Base-by-base conservation (phyloP, 1,140 invertebrate species). In the Penaeus japonicus region DNA sequence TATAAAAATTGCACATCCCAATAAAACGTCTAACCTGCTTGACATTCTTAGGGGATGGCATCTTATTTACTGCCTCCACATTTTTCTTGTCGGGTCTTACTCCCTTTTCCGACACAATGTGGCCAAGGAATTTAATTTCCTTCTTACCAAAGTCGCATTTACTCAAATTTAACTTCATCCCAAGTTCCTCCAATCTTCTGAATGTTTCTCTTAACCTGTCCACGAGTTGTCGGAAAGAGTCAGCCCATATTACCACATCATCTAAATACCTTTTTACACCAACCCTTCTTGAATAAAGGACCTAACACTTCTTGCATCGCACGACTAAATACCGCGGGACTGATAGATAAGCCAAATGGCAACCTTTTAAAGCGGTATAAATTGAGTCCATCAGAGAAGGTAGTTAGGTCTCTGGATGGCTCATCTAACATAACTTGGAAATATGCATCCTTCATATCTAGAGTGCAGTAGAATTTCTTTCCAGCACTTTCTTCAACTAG, bases 361-460 rank as follows among this genome's bases (percentile, higher is more conserved):
- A 83, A 35, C 15, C 81, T 27, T 17, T 62, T 59, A 17, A 83
- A 83, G 12, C 81, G 4, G 30, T 62, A 83, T 22, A 83, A 17
- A 0, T 1, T 35, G 2, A 83, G 24, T 59, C 81, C 81, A 62
- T 62, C 55, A 1, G n/a, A 22, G 39, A 83, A 83, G 12, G 81
- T 62, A 3, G 81, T 83, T 10, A 62, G 4, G 32, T 83, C 54
- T 30, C 81, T 32, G 4, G 32, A 53, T 0, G n/a, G 1, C 20
- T 83, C 81, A 62, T 83, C 55, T 62, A 83, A 0, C 0, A 32
- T 30, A 20, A 62, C 55, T 62, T 83, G 55, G 27, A 83, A 83
- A 62, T 83, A 83, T 35, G 81, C 81, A 53, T 83, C 81, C 27
- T 83, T 83, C 55, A 83, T 3, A 32, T 83, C 81, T 5, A 83